Conservation (phyloP, 1,140 invertebrate species). For the Sycobia sp. region DNA sequence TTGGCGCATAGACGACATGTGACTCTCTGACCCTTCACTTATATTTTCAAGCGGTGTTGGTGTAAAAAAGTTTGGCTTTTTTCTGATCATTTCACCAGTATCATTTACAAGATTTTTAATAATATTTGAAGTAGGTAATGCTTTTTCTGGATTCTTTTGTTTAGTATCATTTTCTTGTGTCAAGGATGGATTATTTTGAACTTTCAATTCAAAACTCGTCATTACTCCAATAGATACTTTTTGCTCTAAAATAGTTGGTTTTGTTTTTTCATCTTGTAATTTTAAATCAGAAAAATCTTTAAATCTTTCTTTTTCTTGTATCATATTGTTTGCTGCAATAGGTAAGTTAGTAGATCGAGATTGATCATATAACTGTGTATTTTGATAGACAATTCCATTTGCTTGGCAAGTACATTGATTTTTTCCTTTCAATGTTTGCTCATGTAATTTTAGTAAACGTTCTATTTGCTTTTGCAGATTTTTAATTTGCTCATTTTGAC, state of each 20-base stretch:
- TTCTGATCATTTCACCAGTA: slow-evolving; percentile 45
- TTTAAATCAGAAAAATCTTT: slow-evolving; percentile 17
- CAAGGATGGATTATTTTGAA: slow-evolving; percentile 59
- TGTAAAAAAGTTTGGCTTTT: slow-evolving; percentile 46
- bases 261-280: slow-evolving; percentile 35
- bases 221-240: slow-evolving; percentile 74
- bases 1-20: slow-evolving; percentile 53
- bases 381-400: slow-evolving; percentile 23
- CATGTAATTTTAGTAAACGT: slow-evolving; percentile 49
- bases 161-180: slow-evolving; percentile 54
- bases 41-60: slow-evolving; percentile 53
- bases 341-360: slow-evolving; percentile 28
- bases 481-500: slow-evolving; percentile 54
- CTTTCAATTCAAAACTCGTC: slow-evolving; percentile 72
- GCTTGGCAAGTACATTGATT: slow-evolving; percentile 39
- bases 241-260: slow-evolving; percentile 53
- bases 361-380: slow-evolving; percentile 29
- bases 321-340: slow-evolving; percentile 21
- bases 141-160: slow-evolving; percentile 52
- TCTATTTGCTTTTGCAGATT: slow-evolving; percentile 51
- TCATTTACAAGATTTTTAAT: slow-evolving; percentile 48
- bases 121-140: slow-evolving; percentile 28
- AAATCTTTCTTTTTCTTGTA: slow-evolving; percentile 12
- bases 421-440: slow-evolving; percentile 45
- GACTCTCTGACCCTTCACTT: slow-evolving; percentile 56